Percentiles rank a stretch among this genome's conserved stretches.
Conservation (phyloP, 2,888 invertebrate genomes). For the Ophion costatus region DNA sequence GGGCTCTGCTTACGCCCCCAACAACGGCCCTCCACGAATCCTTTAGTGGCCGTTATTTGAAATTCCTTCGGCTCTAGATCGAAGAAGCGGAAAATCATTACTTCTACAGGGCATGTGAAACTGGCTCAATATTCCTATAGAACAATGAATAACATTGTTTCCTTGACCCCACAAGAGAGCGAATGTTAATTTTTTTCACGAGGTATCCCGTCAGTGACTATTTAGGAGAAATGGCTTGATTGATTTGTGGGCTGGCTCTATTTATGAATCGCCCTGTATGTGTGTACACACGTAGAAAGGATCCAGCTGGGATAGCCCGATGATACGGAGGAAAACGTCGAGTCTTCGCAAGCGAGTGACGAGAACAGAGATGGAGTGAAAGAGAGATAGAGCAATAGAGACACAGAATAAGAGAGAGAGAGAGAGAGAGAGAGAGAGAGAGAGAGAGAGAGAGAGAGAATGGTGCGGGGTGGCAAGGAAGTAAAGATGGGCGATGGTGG, state of each 20-base stretch:
- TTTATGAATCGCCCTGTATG: conserved; percentile 55
- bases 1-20: too few relatives aligned
- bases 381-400: conserved; percentile 16
- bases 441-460: conserved; percentile 64
- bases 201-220: neutral
- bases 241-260: neutral
- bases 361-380: neutral
- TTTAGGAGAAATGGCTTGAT: neutral
- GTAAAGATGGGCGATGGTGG: conserved; percentile 63
- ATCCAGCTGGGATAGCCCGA: conserved; percentile 51
- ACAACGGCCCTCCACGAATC: too few relatives aligned
- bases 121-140: too few relatives aligned
- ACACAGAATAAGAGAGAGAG: conserved; percentile 58
- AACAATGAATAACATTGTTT: too few relatives aligned
- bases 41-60: too few relatives aligned
- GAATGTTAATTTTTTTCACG: neutral
- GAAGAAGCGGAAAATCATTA: too few relatives aligned
- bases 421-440: conserved; percentile 44
- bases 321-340: conserved; percentile 43
- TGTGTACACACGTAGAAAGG: conserved; percentile 35
- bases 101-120: too few relatives aligned
- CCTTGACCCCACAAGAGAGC: neutral
- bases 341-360: conserved; percentile 28
- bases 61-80: too few relatives aligned
- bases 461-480: conserved; percentile 26